Conservation (phyloP, 1,140 invertebrate genomes). For the Whitmania pigra region DNA sequence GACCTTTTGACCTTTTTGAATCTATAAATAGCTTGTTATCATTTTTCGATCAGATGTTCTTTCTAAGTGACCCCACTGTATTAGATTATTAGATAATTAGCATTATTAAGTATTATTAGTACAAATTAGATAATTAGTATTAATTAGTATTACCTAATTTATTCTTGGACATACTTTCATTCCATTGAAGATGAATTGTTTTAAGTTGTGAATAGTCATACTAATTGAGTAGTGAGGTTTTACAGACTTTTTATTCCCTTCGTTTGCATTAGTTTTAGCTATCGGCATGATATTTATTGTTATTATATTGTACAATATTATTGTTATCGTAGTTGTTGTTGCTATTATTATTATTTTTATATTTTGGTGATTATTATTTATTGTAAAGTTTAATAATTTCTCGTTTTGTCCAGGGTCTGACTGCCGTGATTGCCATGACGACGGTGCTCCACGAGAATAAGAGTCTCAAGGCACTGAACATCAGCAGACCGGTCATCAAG, state of each 20-base stretch:
- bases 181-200: background rate
- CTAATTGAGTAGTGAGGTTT: background rate
- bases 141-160: constrained; percentile 11
- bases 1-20: background rate
- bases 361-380: background rate
- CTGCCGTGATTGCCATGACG: background rate
- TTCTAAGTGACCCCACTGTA: background rate
- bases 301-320: background rate
- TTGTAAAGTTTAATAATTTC: background rate
- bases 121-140: too few relatives aligned
- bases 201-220: background rate
- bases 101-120: too few relatives aligned
- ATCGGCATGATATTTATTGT: constrained; percentile 8
- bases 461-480: background rate
- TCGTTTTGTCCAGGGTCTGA: background rate
- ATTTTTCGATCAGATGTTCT: background rate
- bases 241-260: background rate
- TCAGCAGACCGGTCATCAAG: background rate
- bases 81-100: constrained; percentile 1
- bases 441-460: background rate
- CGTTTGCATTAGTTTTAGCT: too few relatives aligned
- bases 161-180: background rate
- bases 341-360: constrained; percentile 8
- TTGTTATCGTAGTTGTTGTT: constrained; percentile 7
- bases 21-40: constrained; percentile 1